These are phyloP conservation scores for Amphipoea lucens DNA, from an alignment of 2,888 invertebrate species.

Conservation along the genomic window DNA sequence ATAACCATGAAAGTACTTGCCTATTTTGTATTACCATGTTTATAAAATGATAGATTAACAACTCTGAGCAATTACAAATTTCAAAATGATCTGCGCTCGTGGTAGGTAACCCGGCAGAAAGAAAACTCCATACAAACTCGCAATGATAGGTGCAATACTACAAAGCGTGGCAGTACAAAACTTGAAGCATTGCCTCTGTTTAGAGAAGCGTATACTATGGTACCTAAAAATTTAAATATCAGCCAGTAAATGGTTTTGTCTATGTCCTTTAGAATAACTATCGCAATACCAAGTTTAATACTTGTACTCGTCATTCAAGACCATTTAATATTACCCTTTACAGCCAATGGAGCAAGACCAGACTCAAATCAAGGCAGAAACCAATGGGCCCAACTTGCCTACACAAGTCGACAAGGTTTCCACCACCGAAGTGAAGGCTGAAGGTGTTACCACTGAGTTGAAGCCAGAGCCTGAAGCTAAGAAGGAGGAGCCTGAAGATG, in stretches of 20 bases:
- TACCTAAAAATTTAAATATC: too few species aligned
- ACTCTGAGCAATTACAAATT: background rate
- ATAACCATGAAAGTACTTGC: background rate
- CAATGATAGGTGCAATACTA: too few species aligned
- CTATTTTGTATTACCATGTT: background rate
- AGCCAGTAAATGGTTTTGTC: too few species aligned
- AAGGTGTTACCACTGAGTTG: slow-evolving; percentile 80
- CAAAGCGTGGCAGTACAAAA: too few species aligned
- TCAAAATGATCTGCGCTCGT: too few species aligned
- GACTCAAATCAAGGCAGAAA: slow-evolving; percentile 76
- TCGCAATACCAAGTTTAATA: background rate
- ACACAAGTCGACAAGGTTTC: slow-evolving; percentile 88
- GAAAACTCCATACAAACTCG: too few species aligned
- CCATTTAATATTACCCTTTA: background rate
- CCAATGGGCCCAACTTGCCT: slow-evolving; percentile 84
- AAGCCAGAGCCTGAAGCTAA: slow-evolving; percentile 72
- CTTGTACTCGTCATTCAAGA: background rate
- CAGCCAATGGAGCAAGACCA: slow-evolving; percentile 86
- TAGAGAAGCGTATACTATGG: too few species aligned
- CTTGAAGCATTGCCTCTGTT: too few species aligned
- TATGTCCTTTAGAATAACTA: background rate
- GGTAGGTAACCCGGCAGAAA: too few species aligned
- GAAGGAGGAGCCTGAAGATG: slow-evolving; percentile 69
- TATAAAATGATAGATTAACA: background rate
- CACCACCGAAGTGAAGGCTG: slow-evolving; percentile 83